These are phyloP conservation scores for Tribolium madens DNA, from an alignment of 1,140 invertebrate genomes.

Conservation along the genomic window DNA sequence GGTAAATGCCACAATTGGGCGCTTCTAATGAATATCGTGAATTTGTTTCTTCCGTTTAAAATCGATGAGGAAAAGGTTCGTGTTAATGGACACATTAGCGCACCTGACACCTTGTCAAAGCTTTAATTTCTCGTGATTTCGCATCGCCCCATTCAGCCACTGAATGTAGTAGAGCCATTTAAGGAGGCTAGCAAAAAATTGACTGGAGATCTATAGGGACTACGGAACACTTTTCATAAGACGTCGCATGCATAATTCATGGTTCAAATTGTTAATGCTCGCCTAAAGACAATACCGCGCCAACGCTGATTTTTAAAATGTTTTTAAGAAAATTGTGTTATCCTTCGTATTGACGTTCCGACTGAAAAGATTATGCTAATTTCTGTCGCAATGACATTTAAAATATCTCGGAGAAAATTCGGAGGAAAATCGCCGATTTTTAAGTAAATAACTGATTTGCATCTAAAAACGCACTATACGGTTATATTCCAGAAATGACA, in stretches of 20 bases:
- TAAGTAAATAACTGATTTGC: conserved; percentile 49
- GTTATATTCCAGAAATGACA: conserved; percentile 13
- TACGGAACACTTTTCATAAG: conserved; percentile 50
- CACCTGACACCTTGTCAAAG: conserved; percentile 41
- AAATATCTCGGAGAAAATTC: conserved; percentile 44
- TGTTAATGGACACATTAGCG: conserved; percentile 32
- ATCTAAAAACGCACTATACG: conserved; percentile 40
- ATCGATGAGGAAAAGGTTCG: conserved; percentile 18
- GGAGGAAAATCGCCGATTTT: conserved; percentile 34
- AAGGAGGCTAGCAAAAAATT: conserved; percentile 41
- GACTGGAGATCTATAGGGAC: conserved; percentile 48
- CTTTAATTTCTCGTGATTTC: conserved; percentile 15
- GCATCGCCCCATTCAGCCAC: not conserved
- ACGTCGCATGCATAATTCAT: conserved; percentile 50
- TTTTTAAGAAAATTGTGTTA: conserved; percentile 54
- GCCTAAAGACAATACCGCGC: conserved; percentile 50
- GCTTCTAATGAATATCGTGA: not conserved
- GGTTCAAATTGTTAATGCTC: conserved; percentile 51
- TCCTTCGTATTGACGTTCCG: conserved; percentile 47
- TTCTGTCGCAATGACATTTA: conserved; percentile 47
- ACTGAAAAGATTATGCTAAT: conserved; percentile 52
- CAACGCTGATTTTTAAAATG: conserved; percentile 52
- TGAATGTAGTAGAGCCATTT: conserved; percentile 37
- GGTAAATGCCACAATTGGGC: not conserved
- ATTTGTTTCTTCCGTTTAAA: conserved; percentile 24